Evolutionary conservation across 1,140 invertebrate species (phyloP).

Genomic region (Lineus longissimus): DNA sequence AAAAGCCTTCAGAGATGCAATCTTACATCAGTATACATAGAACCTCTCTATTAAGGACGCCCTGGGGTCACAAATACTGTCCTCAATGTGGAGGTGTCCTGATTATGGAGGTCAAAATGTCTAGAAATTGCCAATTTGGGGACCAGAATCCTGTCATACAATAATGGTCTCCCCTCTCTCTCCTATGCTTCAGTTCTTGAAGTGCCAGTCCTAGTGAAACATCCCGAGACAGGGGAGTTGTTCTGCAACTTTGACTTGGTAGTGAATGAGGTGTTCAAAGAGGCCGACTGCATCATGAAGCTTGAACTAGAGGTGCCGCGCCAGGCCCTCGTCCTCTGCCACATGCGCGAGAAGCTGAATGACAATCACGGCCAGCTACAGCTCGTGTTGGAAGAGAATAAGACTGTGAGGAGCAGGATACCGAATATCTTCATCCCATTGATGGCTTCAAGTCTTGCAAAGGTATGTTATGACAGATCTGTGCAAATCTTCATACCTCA

Average conservation of each 20-base stretch:
- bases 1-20: too few species aligned
- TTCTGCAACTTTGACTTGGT: constrained; percentile 48
- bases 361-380: constrained; percentile 73
- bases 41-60: too few species aligned
- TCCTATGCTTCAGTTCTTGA: constrained; percentile 36
- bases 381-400: constrained; percentile 44
- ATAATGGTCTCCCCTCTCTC: too few species aligned
- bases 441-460: constrained; percentile 70
- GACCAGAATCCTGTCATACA: too few species aligned
- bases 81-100: too few species aligned
- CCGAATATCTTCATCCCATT: constrained; percentile 78
- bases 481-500: too few species aligned
- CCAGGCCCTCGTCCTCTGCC: constrained; percentile 75
- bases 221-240: constrained; percentile 35
- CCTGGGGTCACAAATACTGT: too few species aligned
- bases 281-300: constrained; percentile 80
- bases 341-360: constrained; percentile 57
- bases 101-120: too few species aligned
- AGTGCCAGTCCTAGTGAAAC: constrained; percentile 38
- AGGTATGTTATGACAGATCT: constrained; percentile 41
- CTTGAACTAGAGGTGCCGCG: constrained; percentile 77
- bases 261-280: constrained; percentile 64
- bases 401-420: constrained; percentile 66
- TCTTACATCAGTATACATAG: too few species aligned
- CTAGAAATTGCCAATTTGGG: too few species aligned